Percentiles rank a stretch among this genome's conserved stretches.
Evolutionary conservation across 2,797 vertebrate genomes (phyloP).

Genomic region (Lagocephalus sceleratus): DNA sequence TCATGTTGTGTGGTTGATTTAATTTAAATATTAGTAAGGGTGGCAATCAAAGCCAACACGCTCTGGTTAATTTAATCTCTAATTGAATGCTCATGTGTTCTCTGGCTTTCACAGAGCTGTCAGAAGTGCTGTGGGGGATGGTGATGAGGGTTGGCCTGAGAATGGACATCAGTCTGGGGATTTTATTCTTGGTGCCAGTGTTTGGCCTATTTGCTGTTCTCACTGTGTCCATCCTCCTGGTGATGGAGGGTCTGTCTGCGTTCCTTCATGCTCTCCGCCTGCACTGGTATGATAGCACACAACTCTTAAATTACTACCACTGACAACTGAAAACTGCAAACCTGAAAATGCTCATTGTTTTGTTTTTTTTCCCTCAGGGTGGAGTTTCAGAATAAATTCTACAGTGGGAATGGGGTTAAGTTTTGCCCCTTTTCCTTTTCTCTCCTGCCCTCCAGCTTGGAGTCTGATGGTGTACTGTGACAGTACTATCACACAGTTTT

Average conservation of each 20-base stretch:
- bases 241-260: conserved; percentile 97
- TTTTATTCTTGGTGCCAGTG: conserved; percentile 85
- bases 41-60: too few species aligned
- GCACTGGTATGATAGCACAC: conserved; percentile 84
- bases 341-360: conserved; percentile 8
- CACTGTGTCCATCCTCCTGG: conserved; percentile 89
- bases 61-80: neutral
- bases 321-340: too few species aligned
- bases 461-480: conserved; percentile 72
- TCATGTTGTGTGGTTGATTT: too few species aligned
- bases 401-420: conserved; percentile 88
- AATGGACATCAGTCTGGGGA: conserved; percentile 78
- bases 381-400: conserved; percentile 99
- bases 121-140: conserved; percentile 95
- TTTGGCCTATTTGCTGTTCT: conserved; percentile 86
- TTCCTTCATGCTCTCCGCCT: conserved; percentile 95
- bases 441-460: conserved; percentile 75
- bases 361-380: conserved; percentile 79
- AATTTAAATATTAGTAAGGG: too few species aligned
- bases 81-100: neutral
- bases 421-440: conserved; percentile 92
- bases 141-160: conserved; percentile 88
- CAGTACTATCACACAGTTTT: conserved; percentile 10
- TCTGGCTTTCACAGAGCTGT: conserved; percentile 79
- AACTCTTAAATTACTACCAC: neutral